Evolutionary conservation across 2,888 invertebrate genomes (phyloP).

Genomic region (Parnassius apollo): DNA sequence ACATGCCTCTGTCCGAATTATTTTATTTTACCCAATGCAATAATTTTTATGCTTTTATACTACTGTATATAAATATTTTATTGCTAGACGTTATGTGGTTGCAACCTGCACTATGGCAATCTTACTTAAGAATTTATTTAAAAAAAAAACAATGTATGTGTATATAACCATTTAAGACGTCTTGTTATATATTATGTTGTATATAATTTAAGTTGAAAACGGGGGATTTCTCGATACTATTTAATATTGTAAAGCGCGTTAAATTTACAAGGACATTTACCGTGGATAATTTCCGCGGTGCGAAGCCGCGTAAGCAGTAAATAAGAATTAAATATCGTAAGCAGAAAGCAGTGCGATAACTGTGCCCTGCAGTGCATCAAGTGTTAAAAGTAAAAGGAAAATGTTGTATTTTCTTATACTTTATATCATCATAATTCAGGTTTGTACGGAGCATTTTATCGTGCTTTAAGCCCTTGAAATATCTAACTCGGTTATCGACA

Average conservation of each 20-base stretch:
- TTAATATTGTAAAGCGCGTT: slow-evolving; percentile 42
- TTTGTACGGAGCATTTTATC: slow-evolving; percentile 38
- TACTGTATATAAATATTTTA: background rate
- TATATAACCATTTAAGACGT: too few species aligned
- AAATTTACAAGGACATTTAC: slow-evolving; percentile 60
- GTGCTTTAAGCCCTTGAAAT: background rate
- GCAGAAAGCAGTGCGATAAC: slow-evolving; percentile 45
- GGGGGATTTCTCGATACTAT: slow-evolving; percentile 35
- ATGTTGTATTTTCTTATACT: slow-evolving; percentile 28
- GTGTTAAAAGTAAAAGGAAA: slow-evolving; percentile 29
- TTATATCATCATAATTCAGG: slow-evolving; percentile 41
- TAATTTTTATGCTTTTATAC: too few species aligned
- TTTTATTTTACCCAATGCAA: background rate
- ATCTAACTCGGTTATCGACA: background rate
- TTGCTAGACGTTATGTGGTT: too few species aligned
- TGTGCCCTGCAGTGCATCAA: slow-evolving; percentile 43
- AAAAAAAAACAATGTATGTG: too few species aligned
- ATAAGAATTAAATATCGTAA: slow-evolving; percentile 44
- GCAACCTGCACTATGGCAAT: too few species aligned
- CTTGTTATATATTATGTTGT: background rate
- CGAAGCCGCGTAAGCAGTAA: slow-evolving; percentile 51
- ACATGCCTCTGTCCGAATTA: background rate
- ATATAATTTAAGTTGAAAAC: background rate
- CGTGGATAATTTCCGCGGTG: slow-evolving; percentile 63
- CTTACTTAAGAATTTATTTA: too few species aligned